Evolutionary conservation across 2,113 vertebrate species (phyloP), one percentile per base, ranked within the genome.

Genomic region (Hiodon alosoides): DNA sequence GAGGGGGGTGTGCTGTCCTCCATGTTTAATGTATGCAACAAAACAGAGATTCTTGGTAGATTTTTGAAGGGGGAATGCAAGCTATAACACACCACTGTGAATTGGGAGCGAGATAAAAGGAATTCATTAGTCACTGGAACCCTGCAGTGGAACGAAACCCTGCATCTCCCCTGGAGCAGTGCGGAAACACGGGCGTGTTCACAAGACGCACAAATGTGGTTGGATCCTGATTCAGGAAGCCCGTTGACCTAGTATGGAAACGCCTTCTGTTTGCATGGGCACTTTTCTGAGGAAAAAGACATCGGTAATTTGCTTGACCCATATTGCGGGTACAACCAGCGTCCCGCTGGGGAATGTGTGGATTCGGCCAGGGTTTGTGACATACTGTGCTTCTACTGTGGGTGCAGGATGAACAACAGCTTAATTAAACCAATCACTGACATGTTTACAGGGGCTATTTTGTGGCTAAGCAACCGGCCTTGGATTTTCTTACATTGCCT

Each of bases 61-160:
- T 31, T 31, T 31, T 31, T 31, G 2, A 31, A 31, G 31, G 31
- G 31, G 31, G 31, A 31, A 31, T 31, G 31, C 31, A 31, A 31
- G 31, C 31, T 31, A 31, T 31, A 31, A 31, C 31, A 31, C 31
- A 31, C 31, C 31, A 31, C 31, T 31, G 31, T 31, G 31, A 31
- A 31, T 31, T 31, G 31, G 31, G 31, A 31, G 31, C 31, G 31
- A 76, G 61, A 47, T 7, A 51, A 46, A n/a, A 16, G 4, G 4
- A 11, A 31, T 59, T 54, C 11, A 72, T 46, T 50, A 5, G 17
- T n/a, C 54, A 46, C 78, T 76, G 75, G 79, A 83, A 76, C 81
- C 84, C 77, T 73, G 76, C 84, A 81, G 75, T 86, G 84, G 83
- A 85, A 87, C 86, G 81, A 86, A 86, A 83, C 77, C 14, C 78